phyloP scores from a whole-genome alignment of 2,888 invertebrate genomes.

The Andricus quercusramuli region DNA sequence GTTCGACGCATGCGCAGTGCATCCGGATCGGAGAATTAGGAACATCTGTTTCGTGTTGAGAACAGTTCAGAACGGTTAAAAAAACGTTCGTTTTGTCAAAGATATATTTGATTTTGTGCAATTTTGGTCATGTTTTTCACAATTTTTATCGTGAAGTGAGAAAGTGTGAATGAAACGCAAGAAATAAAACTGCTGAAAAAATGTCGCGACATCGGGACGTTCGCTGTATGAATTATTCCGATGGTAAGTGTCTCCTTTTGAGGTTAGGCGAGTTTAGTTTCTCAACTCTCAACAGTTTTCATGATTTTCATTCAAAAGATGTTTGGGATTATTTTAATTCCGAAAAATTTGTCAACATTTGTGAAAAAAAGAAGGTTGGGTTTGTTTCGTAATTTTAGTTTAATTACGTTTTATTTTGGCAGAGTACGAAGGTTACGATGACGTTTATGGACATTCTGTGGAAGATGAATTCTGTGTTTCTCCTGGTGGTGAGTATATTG shows the following conservation, averaged over 20 bases:
- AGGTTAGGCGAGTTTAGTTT: slow-evolving; percentile 8
- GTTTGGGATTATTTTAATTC: slow-evolving; percentile 19
- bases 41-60: no score
- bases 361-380: slow-evolving; percentile 38
- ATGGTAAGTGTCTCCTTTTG: slow-evolving; percentile 80
- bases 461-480: slow-evolving; percentile 96
- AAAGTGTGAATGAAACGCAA: background rate
- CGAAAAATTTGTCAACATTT: background rate
- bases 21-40: no score
- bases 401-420: slow-evolving; percentile 61
- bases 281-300: background rate
- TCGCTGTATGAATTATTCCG: slow-evolving; percentile 90
- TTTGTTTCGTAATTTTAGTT: background rate
- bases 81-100: no score
- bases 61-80: no score
- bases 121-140: no score
- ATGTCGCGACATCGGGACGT: slow-evolving; percentile 95
- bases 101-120: no score
- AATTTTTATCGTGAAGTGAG: background rate
- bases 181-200: slow-evolving; percentile 58
- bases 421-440: slow-evolving; percentile 95
- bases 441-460: slow-evolving; percentile 95
- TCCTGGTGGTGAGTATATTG: slow-evolving; percentile 84
- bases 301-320: background rate
- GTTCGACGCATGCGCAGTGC: no score